Percentiles rank a stretch among this genome's conserved stretches.
phyloP scores from a whole-genome alignment of 2,797 vertebrate species.

The Tapera naevia region DNA sequence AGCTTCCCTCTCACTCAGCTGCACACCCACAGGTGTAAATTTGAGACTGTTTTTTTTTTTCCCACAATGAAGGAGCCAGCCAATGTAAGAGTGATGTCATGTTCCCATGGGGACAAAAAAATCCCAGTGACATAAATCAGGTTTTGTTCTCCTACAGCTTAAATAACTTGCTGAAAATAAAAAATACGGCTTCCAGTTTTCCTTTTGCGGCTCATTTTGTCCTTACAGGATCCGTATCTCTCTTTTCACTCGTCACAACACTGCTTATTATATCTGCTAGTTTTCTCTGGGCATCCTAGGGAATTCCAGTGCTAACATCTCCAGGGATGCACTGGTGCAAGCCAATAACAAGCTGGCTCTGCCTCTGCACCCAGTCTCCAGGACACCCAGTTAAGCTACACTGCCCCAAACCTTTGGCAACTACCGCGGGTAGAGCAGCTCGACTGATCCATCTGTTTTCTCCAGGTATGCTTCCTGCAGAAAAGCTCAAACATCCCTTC shows the following conservation, averaged over 20 bases:
- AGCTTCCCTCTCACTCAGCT: neutral
- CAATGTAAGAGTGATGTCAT: neutral
- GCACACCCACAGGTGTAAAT: neutral
- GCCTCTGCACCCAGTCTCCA: neutral
- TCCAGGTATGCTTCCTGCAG: neutral
- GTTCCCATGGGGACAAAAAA: neutral
- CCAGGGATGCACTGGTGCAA: neutral
- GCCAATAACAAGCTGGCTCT: neutral
- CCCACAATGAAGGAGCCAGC: neutral
- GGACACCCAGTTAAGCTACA: neutral
- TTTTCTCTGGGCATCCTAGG: neutral
- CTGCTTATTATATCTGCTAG: neutral
- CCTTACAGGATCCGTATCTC: neutral
- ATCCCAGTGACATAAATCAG: neutral
- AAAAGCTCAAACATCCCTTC: neutral
- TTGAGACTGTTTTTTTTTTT: neutral
- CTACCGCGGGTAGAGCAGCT: accelerated
- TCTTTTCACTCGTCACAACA: neutral
- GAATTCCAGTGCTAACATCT: neutral
- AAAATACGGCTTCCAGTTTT: neutral
- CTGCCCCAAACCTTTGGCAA: neutral
- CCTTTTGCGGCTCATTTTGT: neutral
- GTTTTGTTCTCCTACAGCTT: neutral
- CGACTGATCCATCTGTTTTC: neutral
- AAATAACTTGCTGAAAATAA: neutral